These are phyloP conservation scores for Sceliomorpha sp. DNA, from an alignment of 2,888 invertebrate genomes.

Conservation along the genomic window DNA sequence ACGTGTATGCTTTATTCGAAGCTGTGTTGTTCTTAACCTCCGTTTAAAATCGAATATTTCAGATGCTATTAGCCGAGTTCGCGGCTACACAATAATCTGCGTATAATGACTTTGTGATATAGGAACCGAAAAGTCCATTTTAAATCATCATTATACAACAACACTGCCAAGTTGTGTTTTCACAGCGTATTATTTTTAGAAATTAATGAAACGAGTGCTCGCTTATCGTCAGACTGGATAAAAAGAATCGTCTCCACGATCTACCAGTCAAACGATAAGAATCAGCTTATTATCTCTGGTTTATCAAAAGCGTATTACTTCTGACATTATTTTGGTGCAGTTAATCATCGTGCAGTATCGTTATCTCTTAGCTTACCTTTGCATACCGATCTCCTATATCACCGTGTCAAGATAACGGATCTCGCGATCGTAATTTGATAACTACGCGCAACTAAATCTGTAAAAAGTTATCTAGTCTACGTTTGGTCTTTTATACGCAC, in stretches of 20 bases:
- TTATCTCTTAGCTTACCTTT: slow-evolving; percentile 33
- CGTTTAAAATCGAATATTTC: background rate
- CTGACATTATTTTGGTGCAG: slow-evolving; percentile 42
- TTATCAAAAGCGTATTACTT: slow-evolving; percentile 15
- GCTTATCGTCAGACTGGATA: slow-evolving; percentile 3
- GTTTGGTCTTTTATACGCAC: too few relatives aligned
- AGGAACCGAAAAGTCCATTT: too few relatives aligned
- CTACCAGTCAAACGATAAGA: slow-evolving; percentile 30
- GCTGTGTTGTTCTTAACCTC: too few relatives aligned
- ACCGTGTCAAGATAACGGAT: slow-evolving; percentile 31
- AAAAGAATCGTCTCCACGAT: slow-evolving; percentile 27
- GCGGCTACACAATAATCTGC: too few relatives aligned
- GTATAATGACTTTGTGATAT: too few relatives aligned
- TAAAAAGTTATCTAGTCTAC: slow-evolving; percentile 26
- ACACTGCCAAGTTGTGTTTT: too few relatives aligned
- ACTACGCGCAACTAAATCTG: slow-evolving; percentile 25
- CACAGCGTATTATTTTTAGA: too few relatives aligned
- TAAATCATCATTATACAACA: too few relatives aligned
- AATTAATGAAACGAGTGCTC: too few relatives aligned
- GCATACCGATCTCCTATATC: slow-evolving; percentile 34
- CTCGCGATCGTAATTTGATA: slow-evolving; percentile 45
- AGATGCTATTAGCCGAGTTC: too few relatives aligned
- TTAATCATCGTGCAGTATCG: slow-evolving; percentile 43
- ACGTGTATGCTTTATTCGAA: too few relatives aligned
- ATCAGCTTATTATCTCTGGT: slow-evolving; percentile 7